A percentile compares a stretch with the other conserved stretches of the same genome.
Evolutionary conservation across 1,140 invertebrate genomes (phyloP).

Genomic region (Brachionus asplanchnoidis): DNA sequence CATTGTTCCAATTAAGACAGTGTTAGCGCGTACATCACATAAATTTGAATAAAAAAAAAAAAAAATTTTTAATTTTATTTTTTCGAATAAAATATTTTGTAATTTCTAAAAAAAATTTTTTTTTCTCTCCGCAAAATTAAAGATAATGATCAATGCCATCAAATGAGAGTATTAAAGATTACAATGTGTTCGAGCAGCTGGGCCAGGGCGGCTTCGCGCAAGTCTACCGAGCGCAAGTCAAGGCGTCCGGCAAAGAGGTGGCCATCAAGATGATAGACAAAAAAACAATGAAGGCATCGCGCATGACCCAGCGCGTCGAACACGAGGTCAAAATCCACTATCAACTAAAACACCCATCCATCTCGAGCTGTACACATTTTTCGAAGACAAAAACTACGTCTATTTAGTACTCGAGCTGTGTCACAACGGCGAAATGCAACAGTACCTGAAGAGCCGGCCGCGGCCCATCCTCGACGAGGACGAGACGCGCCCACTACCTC

Average conservation of each 20-base stretch:
- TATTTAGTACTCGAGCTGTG: conserved; percentile 87
- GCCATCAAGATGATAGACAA: conserved; percentile 97
- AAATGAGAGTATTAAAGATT: conserved; percentile 66
- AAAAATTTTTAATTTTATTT: background rate
- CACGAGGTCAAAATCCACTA: conserved; percentile 89
- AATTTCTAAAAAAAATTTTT: background rate
- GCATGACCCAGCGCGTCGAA: conserved; percentile 73
- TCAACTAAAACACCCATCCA: conserved; percentile 78
- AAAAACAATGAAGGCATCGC: conserved; percentile 73
- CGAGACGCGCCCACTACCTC: conserved; percentile 70
- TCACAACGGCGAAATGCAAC: conserved; percentile 80
- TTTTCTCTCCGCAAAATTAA: background rate
- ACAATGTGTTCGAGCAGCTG: conserved; percentile 75
- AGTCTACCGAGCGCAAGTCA: conserved; percentile 78
- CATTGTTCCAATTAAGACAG: background rate
- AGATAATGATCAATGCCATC: conserved; percentile 43
- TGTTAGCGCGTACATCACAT: background rate
- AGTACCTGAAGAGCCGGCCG: conserved; percentile 63
- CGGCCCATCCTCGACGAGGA: conserved; percentile 59
- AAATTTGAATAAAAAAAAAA: background rate
- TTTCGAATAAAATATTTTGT: background rate
- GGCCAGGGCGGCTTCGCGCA: conserved; percentile 89
- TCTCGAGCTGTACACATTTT: conserved; percentile 81
- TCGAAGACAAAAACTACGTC: conserved; percentile 83
- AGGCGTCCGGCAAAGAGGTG: conserved; percentile 69